Base-by-base conservation (phyloP, 2,888 invertebrate genomes). In the Buathra laborator region DNA sequence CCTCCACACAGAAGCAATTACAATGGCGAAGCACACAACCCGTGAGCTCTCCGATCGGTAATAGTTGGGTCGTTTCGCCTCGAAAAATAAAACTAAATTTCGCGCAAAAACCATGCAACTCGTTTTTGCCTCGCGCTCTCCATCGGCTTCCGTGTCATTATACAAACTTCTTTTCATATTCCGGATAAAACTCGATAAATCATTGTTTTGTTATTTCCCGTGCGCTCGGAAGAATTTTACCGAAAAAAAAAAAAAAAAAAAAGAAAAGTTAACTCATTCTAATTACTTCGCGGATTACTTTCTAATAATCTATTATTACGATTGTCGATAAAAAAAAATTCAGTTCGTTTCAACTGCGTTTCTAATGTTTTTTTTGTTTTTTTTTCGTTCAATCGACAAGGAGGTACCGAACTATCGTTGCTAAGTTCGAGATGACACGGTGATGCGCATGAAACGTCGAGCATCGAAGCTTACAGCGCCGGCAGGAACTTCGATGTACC, bases 401-500 rank as follows among this genome's bases (percentile, higher is more conserved):
- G n/a, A 19, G 19, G 51, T 12, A 14, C 29, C 29, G 14, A 68
- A 12, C 6, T 44, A 29, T 48, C 48, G n/a, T 24, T 37, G 84
- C 84, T 87, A 87, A 87, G 87, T 84, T 87, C 87, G 86, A 56
- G 81, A 87, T 84, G 86, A 68, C 68, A 29, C 68, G 29, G 9
- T n/a, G 48, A 48, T 51, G 68, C 68, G 48, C 68, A 32, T 24
- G 46, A 14, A 51, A 7, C 32, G 77, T 75, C 83, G 72, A 76
- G 81, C 77, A 86, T 82, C 37, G 37, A 37, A 86, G 81, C 85
- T 86, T 86, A 86, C 76, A 37, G 84, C 89, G 88, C 89, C 86
- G 86, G 76, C 87, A 85, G 89, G 87, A 90, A 89, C 88, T 88
- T 83, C 77, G 84, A 56, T 80, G 85, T 89, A 90, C 89, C 89